Percentiles rank a stretch among this genome's conserved stretches.
Evolutionary conservation across 2,113 vertebrate genomes (phyloP).

Genomic region (Bubalus kerabau): DNA sequence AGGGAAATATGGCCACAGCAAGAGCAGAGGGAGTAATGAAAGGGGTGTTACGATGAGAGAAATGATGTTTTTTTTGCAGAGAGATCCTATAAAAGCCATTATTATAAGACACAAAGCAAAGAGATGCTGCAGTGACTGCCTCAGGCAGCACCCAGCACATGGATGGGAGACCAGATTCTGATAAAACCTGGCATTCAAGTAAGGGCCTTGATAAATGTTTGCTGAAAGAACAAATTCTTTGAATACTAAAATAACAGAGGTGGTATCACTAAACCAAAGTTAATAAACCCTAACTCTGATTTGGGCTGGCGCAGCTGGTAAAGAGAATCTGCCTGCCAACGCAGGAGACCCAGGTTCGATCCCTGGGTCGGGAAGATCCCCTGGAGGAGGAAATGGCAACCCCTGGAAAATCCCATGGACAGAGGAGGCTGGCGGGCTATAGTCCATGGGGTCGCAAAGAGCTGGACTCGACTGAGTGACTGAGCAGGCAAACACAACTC

Average conservation of each 20-base stretch:
- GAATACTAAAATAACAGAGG: not conserved
- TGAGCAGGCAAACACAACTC: not conserved
- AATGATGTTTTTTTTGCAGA: not conserved
- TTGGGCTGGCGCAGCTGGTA: not conserved
- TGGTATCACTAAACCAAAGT: not conserved
- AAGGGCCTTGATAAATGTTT: not conserved
- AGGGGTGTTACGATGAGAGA: not conserved
- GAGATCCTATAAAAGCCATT: not conserved
- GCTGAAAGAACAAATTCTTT: not conserved
- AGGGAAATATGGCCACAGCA: not conserved
- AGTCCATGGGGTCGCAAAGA: not conserved
- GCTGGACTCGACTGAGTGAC: not conserved
- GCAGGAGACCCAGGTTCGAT: not conserved
- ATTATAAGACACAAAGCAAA: not conserved
- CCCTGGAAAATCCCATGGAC: not conserved
- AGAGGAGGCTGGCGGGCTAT: not conserved
- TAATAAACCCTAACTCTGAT: constrained; percentile 4
- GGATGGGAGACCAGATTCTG: not conserved
- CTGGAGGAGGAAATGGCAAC: not conserved
- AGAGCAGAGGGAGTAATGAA: not conserved
- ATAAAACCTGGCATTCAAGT: not conserved
- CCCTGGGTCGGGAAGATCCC: not conserved
- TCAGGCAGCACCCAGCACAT: not conserved
- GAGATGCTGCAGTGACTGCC: not conserved
- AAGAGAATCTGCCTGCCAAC: not conserved